A percentile compares a stretch with the other conserved stretches of the same genome.
phyloP scores from a whole-genome alignment of 1,140 invertebrate species.

The Caenorhabditis remanei region DNA sequence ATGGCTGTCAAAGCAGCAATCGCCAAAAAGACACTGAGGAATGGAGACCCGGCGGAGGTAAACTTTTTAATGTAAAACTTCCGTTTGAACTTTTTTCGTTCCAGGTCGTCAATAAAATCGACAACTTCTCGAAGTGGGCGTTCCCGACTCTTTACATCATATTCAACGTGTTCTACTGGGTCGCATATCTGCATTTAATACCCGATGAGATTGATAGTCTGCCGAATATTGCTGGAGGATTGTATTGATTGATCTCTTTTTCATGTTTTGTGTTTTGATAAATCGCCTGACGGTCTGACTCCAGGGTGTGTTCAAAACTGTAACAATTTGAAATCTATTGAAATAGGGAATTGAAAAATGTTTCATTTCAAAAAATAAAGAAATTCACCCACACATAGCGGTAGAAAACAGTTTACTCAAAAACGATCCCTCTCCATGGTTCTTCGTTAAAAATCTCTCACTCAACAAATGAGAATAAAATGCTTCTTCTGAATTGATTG shows the following conservation, averaged over 20 bases:
- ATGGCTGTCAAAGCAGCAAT: constrained; percentile 70
- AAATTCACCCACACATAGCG: too few relatives aligned
- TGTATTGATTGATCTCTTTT: constrained; percentile 13
- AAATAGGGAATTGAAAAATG: too few relatives aligned
- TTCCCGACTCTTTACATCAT: constrained; percentile 66
- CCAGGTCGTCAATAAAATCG: constrained; percentile 66
- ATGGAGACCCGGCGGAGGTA: constrained; percentile 66
- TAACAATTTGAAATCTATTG: too few relatives aligned
- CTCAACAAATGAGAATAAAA: too few relatives aligned
- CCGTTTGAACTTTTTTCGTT: neutral
- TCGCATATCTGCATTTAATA: constrained; percentile 68
- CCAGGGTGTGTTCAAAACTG: too few relatives aligned
- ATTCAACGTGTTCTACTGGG: constrained; percentile 67
- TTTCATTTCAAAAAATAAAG: too few relatives aligned
- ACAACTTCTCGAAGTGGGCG: constrained; percentile 65
- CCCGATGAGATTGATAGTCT: constrained; percentile 66
- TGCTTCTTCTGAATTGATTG: too few relatives aligned
- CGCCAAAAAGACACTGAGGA: constrained; percentile 64
- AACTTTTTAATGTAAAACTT: neutral
- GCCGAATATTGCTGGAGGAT: constrained; percentile 21
- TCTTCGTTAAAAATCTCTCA: too few relatives aligned
- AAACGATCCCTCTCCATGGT: too few relatives aligned
- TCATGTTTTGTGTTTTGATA: neutral
- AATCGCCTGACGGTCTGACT: neutral
- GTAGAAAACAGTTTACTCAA: too few relatives aligned